Evolutionary conservation across 2,797 vertebrate species (phyloP), one percentile per base, ranked within the genome.

Genomic region (Melanotaenia nigrans): DNA sequence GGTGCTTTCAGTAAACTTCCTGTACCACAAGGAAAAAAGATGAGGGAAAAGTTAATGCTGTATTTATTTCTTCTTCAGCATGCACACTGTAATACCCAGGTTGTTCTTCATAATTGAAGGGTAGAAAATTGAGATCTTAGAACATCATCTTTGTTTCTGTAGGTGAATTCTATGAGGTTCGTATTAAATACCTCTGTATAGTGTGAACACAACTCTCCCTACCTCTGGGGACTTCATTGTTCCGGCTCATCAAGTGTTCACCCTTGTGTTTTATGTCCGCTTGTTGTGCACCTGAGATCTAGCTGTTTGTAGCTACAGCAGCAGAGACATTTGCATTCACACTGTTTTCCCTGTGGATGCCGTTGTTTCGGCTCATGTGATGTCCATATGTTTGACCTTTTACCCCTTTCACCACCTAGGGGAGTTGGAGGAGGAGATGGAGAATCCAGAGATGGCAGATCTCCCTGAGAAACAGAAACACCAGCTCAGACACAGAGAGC

Each of bases 381-480:
- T 73, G 58, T 75, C 63, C 67, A 25, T 77, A 16, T 55, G 61
- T 85, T 75, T 90, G 89, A 88, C 76, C 72, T 85, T 82, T 83
- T 5, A 16, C 22, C 5, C 8, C 40, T 36, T 35, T 40, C 54
- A 0, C 59, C 73, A 24, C 72, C n/a, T 85, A 99, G 98, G 96
- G 84, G 98, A 99, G 92, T 93, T 97, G 87, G 98, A 99, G 88
- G 98, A 99, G 86, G 98, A 99, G 90, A 95, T 98, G 96, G 98
- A 99, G 91, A 99, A 97, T 82, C 95, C 96, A 1, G 97, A 98
- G 92, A 95, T 98, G 93, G 89, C 95, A 25, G 97, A 97, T 83
- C 95, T 99, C 74, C 96, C 97, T 0, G 98, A 99, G 89, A 98
- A 98, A 90, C 96, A 97, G 75, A 97, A 96, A 75, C 98, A 99